These are phyloP conservation scores for Drosophila kikkawai DNA, from an alignment of 1,140 invertebrate genomes.

Conservation along the genomic window DNA sequence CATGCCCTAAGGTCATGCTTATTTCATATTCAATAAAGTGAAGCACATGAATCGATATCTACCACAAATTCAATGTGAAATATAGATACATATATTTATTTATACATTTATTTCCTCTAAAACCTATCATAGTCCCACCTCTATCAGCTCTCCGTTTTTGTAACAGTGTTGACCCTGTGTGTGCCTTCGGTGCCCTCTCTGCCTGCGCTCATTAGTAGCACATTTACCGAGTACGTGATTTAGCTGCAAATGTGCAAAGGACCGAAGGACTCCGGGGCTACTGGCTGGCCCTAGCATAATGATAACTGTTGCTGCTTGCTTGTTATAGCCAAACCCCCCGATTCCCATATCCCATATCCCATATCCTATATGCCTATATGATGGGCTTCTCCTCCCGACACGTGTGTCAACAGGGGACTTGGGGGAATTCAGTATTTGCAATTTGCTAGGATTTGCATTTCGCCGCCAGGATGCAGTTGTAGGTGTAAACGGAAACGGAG, in stretches of 20 bases:
- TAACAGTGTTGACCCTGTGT: conserved; percentile 1
- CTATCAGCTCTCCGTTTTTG: not conserved
- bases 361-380: not conserved
- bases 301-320: conserved; percentile 64
- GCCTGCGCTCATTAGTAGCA: conserved; percentile 77
- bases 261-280: conserved; percentile 11
- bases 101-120: not conserved
- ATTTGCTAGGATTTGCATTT: conserved; percentile 59
- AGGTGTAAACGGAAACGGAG: conserved; percentile 3
- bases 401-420: conserved; percentile 24
- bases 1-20: not conserved
- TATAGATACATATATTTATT: not conserved
- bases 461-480: conserved; percentile 30
- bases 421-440: conserved; percentile 41
- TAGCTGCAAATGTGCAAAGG: conserved; percentile 77
- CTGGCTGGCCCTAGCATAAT: conserved; percentile 35
- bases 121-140: not conserved
- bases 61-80: not conserved
- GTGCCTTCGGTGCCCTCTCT: conserved; percentile 4
- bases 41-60: rapidly evolving
- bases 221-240: conserved; percentile 78
- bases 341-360: not conserved
- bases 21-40: not conserved
- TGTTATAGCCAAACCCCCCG: conserved; percentile 5
- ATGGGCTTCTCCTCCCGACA: not conserved